Base-by-base conservation (phyloP, 2,797 vertebrate species). In the Tapera naevia region DNA sequence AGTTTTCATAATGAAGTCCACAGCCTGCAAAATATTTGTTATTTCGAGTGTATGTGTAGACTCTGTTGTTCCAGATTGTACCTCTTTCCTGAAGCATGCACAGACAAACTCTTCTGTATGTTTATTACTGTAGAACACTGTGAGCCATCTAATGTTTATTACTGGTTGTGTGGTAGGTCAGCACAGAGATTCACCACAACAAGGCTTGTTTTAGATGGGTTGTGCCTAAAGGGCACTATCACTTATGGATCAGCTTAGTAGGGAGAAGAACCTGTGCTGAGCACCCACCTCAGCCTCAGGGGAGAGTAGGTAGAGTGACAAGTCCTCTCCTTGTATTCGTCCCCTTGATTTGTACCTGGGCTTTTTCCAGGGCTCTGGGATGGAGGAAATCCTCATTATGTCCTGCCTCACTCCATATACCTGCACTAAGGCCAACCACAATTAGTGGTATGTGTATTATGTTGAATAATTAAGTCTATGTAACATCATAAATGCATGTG, bases 31-130 rank as follows among this genome's bases (percentile, higher is more conserved):
- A 60, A 82, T 45, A 74, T 86, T 65, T 86, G 53, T 83, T 83
- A 80, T 95, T 87, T 84, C 45, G 73, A 61, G 41, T 39, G 33
- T 88, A 75, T 32, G 32, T 4, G 1, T 58, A 78, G 88, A 81
- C 72, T 43, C 32, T 37, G 50, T 90, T 95, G 80, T 89, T 94
- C 48, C 69, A 91, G 75, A 60, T n/a, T 57, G 82, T 53, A 54
- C 57, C 89, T 89, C 82, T 80, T 93, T 78, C 62, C 65, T 0
- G 0, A 82, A 91, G 74, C 74, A 61, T 73, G 79, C 81, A 71
- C 45, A 71, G 79, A 91, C 88, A 89, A 89, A 86, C 66, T 94
- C 58, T 79, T 81, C 73, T 53, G 71, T 71, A 17, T 87, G 64
- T 80, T 93, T 85, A 57, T 89, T 91, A 66, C 72, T 64, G 48